Evolutionary conservation across 2,888 invertebrate genomes (phyloP), one percentile per base, ranked within the genome.

Genomic region (Acanthococcus lagerstroemiae): DNA sequence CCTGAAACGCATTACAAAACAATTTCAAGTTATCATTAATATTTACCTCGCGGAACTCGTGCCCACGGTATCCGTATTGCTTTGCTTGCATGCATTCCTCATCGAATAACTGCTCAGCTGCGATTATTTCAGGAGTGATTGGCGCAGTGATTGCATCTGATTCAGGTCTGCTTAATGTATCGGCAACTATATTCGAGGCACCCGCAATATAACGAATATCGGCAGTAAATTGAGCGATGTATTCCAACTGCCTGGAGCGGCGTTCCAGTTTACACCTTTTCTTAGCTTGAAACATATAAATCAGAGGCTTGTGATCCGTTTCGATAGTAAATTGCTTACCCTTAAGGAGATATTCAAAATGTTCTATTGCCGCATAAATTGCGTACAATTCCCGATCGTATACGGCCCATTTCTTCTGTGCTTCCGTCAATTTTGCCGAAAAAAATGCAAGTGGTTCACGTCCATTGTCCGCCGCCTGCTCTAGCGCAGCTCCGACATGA

Each of bases 401-500:
- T n/a, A 17, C 9, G 5, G 48, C 7, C 48, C 48, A 48, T 7
- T 48, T 7, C 6, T 5, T 6, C 17, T 48, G n/a, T n/a, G 5
- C 7, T 17, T 48, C 48, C 6, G n/a, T n/a, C 17, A 48, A 17
- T 17, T 48, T 48, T 5, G 5, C 6, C 17, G 48, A 48, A 48
- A 15, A 48, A 17, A 48, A 48, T 17, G 7, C 48, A 17, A 48
- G 9, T 17, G 19, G 48, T 48, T 48, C 48, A 17, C 19, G 44
- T 17, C 52, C 15, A 4, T 26, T 22, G 5, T 9, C 54, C 5
- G 12, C 24, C 19, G 6, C 30, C 46, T 68, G 70, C 0, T 55
- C 46, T 21, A 70, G 45, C 4, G 68, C 65, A 3, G 66, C 50
- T 0, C 67, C 70, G 1, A 71, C 19, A 1, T 65, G 67, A n/a